Evolutionary conservation across 1,140 invertebrate species (phyloP), one percentile per base, ranked within the genome.

Genomic region (Leptonema lineaticorne): DNA sequence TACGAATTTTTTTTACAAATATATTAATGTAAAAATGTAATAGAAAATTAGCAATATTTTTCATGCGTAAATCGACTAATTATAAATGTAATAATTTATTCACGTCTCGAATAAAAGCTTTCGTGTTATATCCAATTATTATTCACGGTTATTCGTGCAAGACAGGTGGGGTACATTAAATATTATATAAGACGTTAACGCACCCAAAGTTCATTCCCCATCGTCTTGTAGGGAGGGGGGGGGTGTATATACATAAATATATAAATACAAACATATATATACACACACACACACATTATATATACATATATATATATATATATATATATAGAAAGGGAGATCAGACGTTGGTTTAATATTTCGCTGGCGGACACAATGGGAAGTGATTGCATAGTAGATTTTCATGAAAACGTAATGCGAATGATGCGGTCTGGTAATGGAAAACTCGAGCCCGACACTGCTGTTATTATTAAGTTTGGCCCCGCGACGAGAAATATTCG

Each of bases 341-440:
- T 9, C 33, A 64, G 64, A 64, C 62, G 63, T 41, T 7, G 68
- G 63, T 69, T 70, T 70, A 67, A 70, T 67, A 70, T 56, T 67
- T 59, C 18, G 46, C 41, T 57, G 33, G 26, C 65, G 65, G 53
- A 59, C 65, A 58, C 65, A 67, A 67, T 67, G 57, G 65, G 62
- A 73, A 73, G 66, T 73, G 71, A 73, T 73, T 73, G 71, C 68
- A 65, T 68, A 68, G 71, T 73, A 73, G 68, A 73, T 70, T 73
- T 70, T 73, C 71, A 73, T 73, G 71, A 73, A 73, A 73, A 68
- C 56, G 62, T 73, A 73, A 73, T 70, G 65, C 65, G 68, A 64
- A 48, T 58, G 63, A 65, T 57, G 68, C 67, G 46, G 18, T 45
- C 46, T 33, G 45, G 65, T 73, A 73, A 73, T 73, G 71, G 71